Evolutionary conservation across 2,113 vertebrate genomes (phyloP).

Genomic region (Aramus guarauna): DNA sequence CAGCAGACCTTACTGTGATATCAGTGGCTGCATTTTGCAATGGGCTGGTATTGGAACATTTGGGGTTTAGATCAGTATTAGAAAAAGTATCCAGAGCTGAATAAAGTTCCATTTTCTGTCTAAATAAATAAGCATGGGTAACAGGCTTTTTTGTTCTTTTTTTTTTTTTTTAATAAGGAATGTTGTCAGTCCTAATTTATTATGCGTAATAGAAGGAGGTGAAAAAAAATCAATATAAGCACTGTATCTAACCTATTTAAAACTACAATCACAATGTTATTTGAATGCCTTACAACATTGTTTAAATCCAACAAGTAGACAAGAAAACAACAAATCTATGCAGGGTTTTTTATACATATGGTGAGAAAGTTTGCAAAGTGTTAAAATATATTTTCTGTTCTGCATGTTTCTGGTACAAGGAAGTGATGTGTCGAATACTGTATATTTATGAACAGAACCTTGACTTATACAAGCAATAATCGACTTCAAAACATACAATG

Average conservation of each 20-base stretch:
- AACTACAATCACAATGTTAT: slow-evolving; percentile 67
- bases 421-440: slow-evolving; percentile 41
- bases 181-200: slow-evolving; percentile 61
- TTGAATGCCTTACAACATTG: slow-evolving; percentile 54
- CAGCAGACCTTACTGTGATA: neutral
- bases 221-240: slow-evolving; percentile 58
- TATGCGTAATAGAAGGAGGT: slow-evolving; percentile 35
- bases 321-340: slow-evolving; percentile 60
- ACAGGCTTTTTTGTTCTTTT: neutral
- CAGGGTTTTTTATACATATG: slow-evolving; percentile 65
- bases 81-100: neutral
- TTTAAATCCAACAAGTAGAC: slow-evolving; percentile 62
- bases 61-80: neutral
- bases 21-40: accelerated
- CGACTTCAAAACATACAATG: slow-evolving; percentile 51
- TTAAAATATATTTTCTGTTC: slow-evolving; percentile 57
- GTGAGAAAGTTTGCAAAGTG: slow-evolving; percentile 49
- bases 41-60: neutral
- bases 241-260: slow-evolving; percentile 56
- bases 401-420: slow-evolving; percentile 48
- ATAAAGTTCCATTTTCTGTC: neutral
- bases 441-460: slow-evolving; percentile 53
- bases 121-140: slow-evolving; percentile 49
- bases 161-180: slow-evolving; percentile 46
- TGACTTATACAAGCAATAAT: slow-evolving; percentile 65